Conservation (phyloP, 64 coral and sea anemone species). For the Platygyra sinensis region DNA sequence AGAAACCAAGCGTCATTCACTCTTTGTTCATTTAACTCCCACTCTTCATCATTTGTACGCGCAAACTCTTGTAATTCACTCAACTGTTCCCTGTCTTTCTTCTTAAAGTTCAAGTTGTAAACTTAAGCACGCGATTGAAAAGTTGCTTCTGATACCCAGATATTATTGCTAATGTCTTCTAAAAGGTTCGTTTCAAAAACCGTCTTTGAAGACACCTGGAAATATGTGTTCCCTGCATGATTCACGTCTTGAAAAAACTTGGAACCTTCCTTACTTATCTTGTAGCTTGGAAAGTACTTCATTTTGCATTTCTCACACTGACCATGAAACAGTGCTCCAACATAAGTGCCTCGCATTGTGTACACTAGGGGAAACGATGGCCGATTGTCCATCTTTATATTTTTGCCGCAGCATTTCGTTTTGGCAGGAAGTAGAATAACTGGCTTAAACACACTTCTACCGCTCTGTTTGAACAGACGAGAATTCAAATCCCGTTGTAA, state of each 20-base stretch:
- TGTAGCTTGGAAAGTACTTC: conserved; percentile 55
- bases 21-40: conserved; percentile 59
- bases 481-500: background rate
- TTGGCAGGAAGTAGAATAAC: conserved; percentile 55
- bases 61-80: conserved; percentile 50
- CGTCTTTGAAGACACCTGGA: conserved; percentile 69
- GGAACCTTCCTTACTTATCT: conserved; percentile 13
- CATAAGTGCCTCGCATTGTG: conserved; percentile 55
- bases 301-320: conserved; percentile 66
- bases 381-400: conserved; percentile 71
- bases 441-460: conserved; percentile 33
- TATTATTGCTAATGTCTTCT: conserved; percentile 55
- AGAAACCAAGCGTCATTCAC: conserved; percentile 66
- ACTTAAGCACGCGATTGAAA: conserved; percentile 54
- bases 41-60: conserved; percentile 40
- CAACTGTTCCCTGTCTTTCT: conserved; percentile 10
- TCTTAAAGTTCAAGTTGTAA: conserved; percentile 60
- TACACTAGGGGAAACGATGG: conserved; percentile 71
- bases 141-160: conserved; percentile 39
- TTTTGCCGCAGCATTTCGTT: conserved; percentile 37
- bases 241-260: conserved; percentile 28
- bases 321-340: conserved; percentile 72
- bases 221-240: conserved; percentile 10
- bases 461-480: background rate
- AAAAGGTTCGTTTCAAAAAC: conserved; percentile 57